Percentiles rank a stretch among this genome's conserved stretches.
Conservation (phyloP, 2,888 invertebrate species). For the Quadroppia sp. region DNA sequence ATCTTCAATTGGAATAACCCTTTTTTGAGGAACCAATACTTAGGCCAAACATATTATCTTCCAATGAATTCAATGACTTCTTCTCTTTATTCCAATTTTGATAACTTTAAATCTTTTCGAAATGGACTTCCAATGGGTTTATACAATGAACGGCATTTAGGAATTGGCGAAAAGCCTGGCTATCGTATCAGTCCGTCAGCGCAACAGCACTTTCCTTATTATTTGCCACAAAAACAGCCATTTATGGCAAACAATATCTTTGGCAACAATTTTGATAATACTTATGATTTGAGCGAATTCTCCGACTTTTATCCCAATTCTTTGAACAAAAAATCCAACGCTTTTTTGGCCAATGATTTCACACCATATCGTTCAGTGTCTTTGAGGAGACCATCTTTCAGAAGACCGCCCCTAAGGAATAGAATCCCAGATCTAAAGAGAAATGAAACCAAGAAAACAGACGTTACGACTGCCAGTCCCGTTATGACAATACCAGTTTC, state of each 20-base stretch:
- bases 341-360: neutral
- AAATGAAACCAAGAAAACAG: neutral
- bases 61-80: neutral
- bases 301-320: neutral
- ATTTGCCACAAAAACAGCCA: neutral
- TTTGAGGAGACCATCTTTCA: conserved; percentile 15
- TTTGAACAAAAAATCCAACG: neutral
- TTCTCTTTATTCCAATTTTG: neutral
- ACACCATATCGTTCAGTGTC: conserved; percentile 13
- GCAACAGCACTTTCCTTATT: conserved; percentile 16
- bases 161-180: neutral
- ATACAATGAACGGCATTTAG: neutral
- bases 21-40: neutral
- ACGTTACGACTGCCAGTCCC: neutral
- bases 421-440: neutral
- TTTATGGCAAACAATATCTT: neutral
- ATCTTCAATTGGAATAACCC: conserved; percentile 15
- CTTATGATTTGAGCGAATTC: conserved; percentile 27
- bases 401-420: conserved; percentile 2
- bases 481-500: neutral
- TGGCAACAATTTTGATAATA: neutral
- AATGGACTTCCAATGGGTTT: neutral
- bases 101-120: neutral
- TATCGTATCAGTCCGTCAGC: neutral
- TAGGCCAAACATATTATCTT: neutral